Base-by-base conservation (phyloP, 2,113 vertebrate species). In the Chloropsis hardwickii region DNA sequence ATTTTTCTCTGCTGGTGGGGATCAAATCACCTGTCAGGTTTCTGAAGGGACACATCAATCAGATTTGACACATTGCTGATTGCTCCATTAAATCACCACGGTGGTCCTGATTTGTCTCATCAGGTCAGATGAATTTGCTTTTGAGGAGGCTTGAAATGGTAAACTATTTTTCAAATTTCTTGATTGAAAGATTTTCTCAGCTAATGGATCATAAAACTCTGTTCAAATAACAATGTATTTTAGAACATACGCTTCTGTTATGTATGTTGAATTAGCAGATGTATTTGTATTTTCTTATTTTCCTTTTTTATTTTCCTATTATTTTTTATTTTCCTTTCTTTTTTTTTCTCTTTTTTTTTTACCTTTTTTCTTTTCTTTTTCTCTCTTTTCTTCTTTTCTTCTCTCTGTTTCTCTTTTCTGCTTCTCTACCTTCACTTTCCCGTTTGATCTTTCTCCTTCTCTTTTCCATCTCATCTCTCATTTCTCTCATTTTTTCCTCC, bases 41-140 rank as follows among this genome's bases (percentile, higher is more conserved):
- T 94, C 74, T 92, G 91, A 98, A 97, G 85, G 56, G 93, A 95
- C 58, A 67, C 87, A 98, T 98, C 97, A 96, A 94, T 98, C 97
- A 98, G 74, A 87, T 97, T 89, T 97, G 98, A 98, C 97, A 97
- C 45, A 39, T 80, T 96, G 90, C 83, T 98, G 97, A 98, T 98
- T 98, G 94, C 93, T 97, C 93, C 88, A 96, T 98, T 98, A 98
- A 98, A 98, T 98, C 98, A 96, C 91, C 56, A 81, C 48, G 71
- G 81, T 94, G 81, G 92, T 86, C 88, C 96, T 97, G 95, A 98
- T 98, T 96, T 97, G 92, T 97, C 94, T 98, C 95, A 95, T 97
- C 93, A 81, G 95, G 85, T 96, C 89, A 97, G 94, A 95, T 35
- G 23, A 97, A 82, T 39, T 62, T 81, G 53, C 58, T 94, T 88